Evolutionary conservation across 1,140 invertebrate genomes (phyloP).

Genomic region (Ephestia elutella): DNA sequence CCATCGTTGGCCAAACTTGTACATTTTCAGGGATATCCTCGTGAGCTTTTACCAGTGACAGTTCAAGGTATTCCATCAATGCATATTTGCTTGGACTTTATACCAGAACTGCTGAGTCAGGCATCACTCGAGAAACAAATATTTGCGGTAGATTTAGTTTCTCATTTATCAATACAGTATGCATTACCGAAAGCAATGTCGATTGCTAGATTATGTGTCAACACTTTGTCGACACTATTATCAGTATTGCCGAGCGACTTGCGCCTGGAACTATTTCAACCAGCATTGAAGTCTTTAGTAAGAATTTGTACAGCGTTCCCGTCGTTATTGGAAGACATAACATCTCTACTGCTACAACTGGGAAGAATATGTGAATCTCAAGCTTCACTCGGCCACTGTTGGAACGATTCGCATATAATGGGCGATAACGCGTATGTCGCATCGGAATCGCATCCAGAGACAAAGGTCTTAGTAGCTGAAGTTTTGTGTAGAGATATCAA

Average conservation of each 20-base stretch:
- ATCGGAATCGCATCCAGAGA: conserved; percentile 71
- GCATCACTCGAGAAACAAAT: conserved; percentile 96
- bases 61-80: conserved; percentile 97
- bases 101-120: conserved; percentile 95
- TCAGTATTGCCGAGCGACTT: conserved; percentile 87
- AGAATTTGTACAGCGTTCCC: conserved; percentile 94
- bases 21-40: conserved; percentile 97
- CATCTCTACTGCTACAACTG: conserved; percentile 88
- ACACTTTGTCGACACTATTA: conserved; percentile 90
- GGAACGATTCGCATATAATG: conserved; percentile 75
- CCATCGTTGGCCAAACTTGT: conserved; percentile 96
- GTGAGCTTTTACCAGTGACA: conserved; percentile 90
- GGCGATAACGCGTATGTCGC: conserved; percentile 72
- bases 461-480: conserved; percentile 74
- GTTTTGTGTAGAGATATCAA: conserved; percentile 79
- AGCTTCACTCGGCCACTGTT: conserved; percentile 81
- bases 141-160: conserved; percentile 94
- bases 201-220: conserved; percentile 92
- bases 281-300: conserved; percentile 88
- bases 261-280: conserved; percentile 86
- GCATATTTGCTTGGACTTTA: conserved; percentile 98
- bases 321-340: conserved; percentile 91
- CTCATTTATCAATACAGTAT: conserved; percentile 94
- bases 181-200: conserved; percentile 93
- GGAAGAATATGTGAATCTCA: conserved; percentile 90